Evolutionary conservation across 2,797 vertebrate genomes (phyloP).

Genomic region (Coranthus polyacanthus): DNA sequence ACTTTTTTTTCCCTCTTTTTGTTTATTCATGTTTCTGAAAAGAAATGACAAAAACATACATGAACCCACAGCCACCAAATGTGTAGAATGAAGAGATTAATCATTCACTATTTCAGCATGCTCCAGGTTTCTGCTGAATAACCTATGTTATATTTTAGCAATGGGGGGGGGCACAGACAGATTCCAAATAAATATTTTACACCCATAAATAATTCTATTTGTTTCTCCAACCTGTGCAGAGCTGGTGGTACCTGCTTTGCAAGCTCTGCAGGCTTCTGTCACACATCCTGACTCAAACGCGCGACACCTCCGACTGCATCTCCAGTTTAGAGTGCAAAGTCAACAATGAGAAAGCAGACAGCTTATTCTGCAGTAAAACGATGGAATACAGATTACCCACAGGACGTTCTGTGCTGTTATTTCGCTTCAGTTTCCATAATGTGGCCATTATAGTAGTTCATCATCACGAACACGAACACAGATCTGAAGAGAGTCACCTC

Average conservation of each 20-base stretch:
- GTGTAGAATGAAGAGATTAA: conserved; percentile 42
- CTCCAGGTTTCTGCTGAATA: conserved; percentile 49
- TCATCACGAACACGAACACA: conserved; percentile 53
- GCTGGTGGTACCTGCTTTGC: conserved; percentile 65
- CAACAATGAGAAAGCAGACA: conserved; percentile 57
- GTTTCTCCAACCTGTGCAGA: conserved; percentile 65
- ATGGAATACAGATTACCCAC: conserved; percentile 59
- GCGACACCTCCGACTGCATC: conserved; percentile 51
- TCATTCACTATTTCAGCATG: conserved; percentile 47
- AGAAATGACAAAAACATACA: no score
- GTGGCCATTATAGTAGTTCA: conserved; percentile 55
- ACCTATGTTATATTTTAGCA: conserved; percentile 67
- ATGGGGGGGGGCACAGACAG: conserved; percentile 53
- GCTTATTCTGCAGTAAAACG: conserved; percentile 53
- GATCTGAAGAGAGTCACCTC: conserved; percentile 48
- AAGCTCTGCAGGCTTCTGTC: conserved; percentile 66
- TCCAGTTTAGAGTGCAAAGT: conserved; percentile 56
- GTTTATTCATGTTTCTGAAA: no score
- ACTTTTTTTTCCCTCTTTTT: no score
- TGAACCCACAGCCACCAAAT: conserved; percentile 21
- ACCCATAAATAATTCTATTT: conserved; percentile 83
- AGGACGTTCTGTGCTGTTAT: conserved; percentile 47
- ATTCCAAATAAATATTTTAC: conserved; percentile 82
- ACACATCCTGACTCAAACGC: conserved; percentile 50
- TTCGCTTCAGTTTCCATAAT: conserved; percentile 69